Base-by-base conservation (phyloP, 2,113 vertebrate genomes). In the Chaenogobius annularis region DNA sequence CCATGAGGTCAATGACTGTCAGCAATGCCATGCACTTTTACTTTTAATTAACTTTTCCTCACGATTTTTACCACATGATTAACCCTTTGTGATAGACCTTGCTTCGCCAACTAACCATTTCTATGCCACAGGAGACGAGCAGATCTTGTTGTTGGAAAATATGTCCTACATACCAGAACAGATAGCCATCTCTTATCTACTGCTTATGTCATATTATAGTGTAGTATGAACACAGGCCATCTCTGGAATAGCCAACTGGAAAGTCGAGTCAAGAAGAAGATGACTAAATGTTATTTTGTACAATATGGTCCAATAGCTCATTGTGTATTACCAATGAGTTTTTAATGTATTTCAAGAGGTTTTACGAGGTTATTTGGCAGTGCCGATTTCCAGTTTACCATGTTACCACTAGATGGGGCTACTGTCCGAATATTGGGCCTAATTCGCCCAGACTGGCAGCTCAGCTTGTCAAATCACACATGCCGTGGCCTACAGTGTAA, bases 61-160 rank as follows among this genome's bases (percentile, higher is more conserved):
- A 47, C 67, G 73, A 81, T 77, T 83, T 71, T 5, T 9, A 10
- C 40, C 40, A 10, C 40, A 43, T 9, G 7, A 43, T 43, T 3
- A 9, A 10, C 7, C 48, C 73, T 74, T 67, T 67, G 83, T 76
- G 78, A 77, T 8, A 59, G 69, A 55, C 61, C 66, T 89, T 1
- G 1, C 44, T 46, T 13, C 0, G 44, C 10, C 44, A 11, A 46
- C 40, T 46, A 80, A 85, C 84, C 75, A 47, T 78, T 77, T 70
- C 62, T 74, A 67, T 77, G 81, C 69, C 69, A 73, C 64, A 1
- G 59, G 66, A 83, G 67, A 79, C 73, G 74, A 46, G 35, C 73
- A 85, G 84, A 85, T 88, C 86, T 74, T 88, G 85, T 89, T 89
- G 77, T 69, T 80, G 68, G 85, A 77, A 88, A 89, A 90, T 84